Evolutionary conservation across 1,140 invertebrate genomes (phyloP).

Genomic region (Philotrypesis tridentata): DNA sequence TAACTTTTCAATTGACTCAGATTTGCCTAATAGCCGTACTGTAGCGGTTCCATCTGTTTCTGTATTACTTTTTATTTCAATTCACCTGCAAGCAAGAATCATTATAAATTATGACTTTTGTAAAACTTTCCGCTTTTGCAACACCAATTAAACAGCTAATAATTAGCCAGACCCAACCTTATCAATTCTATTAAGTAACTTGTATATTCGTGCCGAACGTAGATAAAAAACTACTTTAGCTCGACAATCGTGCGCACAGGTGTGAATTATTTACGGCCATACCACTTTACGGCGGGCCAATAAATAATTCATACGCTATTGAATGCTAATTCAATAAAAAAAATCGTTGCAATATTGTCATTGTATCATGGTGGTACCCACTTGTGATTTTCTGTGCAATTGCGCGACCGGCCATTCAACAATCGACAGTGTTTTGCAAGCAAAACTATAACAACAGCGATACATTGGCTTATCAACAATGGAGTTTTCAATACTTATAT

Average conservation of each 20-base stretch:
- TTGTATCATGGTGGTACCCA: not conserved
- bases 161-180: not conserved
- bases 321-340: not conserved
- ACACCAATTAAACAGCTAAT: not conserved
- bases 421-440: constrained; percentile 16
- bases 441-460: not conserved
- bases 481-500: too few species aligned
- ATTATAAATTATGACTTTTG: not conserved
- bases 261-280: not conserved
- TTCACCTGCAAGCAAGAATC: not conserved
- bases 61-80: not conserved
- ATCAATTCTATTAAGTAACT: not conserved
- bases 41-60: not conserved
- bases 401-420: not conserved
- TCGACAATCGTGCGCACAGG: not conserved
- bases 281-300: not conserved
- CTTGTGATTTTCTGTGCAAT: not conserved
- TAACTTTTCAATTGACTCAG: not conserved
- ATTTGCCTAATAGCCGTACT: not conserved
- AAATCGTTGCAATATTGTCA: not conserved
- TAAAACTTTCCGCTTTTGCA: too few species aligned
- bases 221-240: not conserved
- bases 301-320: not conserved
- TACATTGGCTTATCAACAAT: not conserved
- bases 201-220: not conserved